Percentiles rank a stretch among this genome's conserved stretches.
Evolutionary conservation across 2,888 invertebrate species (phyloP).

Genomic region (Plutella xylostella): DNA sequence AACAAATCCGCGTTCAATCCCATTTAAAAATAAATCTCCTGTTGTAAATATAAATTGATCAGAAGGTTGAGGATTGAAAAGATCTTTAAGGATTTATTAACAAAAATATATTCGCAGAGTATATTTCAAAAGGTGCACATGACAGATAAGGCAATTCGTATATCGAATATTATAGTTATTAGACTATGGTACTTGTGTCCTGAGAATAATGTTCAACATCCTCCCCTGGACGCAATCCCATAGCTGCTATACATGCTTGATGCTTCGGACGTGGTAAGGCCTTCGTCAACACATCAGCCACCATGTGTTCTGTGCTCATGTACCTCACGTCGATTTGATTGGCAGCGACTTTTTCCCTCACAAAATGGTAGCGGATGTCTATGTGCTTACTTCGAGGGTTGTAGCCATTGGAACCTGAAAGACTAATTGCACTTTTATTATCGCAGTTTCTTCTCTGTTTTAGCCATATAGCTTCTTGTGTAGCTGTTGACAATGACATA

Average conservation of each 20-base stretch:
- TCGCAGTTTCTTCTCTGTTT: conserved; percentile 17
- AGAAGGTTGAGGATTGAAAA: too few relatives aligned
- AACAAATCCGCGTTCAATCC: too few relatives aligned
- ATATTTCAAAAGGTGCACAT: too few relatives aligned
- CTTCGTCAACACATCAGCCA: conserved; percentile 18
- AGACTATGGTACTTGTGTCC: too few relatives aligned
- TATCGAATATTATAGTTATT: too few relatives aligned
- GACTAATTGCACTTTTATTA: conserved; percentile 21
- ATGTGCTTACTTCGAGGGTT: conserved; percentile 20
- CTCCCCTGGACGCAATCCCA: conserved; percentile 17
- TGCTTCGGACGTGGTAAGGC: conserved; percentile 17
- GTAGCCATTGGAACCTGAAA: conserved; percentile 19
- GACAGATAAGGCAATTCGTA: too few relatives aligned
- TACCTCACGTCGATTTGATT: conserved; percentile 17
- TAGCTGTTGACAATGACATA: conserved; percentile 20
- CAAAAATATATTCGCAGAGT: too few relatives aligned
- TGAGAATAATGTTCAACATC: too few relatives aligned
- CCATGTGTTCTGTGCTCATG: conserved; percentile 16
- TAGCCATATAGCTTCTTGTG: conserved; percentile 18
- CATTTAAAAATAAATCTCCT: too few relatives aligned
- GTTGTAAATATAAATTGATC: too few relatives aligned
- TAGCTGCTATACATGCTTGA: conserved; percentile 10
- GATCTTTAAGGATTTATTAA: too few relatives aligned
- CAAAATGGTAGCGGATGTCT: conserved; percentile 19
- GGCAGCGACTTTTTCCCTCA: conserved; percentile 17